A percentile compares a stretch with the other conserved stretches of the same genome.
These are phyloP conservation scores for Lacanobia oleracea DNA, from an alignment of 2,888 invertebrate species.

Conservation along the genomic window DNA sequence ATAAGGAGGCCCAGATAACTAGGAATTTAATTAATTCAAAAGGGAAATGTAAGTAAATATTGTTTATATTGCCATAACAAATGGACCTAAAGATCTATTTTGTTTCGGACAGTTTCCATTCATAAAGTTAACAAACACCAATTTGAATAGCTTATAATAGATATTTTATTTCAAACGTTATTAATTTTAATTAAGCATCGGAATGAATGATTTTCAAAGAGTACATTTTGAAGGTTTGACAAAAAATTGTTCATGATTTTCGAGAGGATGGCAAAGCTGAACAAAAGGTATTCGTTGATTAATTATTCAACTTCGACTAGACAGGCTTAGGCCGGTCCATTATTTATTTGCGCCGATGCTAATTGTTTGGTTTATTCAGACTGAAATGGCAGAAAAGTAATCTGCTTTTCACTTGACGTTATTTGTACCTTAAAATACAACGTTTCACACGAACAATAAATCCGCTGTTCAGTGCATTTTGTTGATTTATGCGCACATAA, in stretches of 20 bases:
- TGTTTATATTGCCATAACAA: slow-evolving; percentile 71
- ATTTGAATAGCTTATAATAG: slow-evolving; percentile 45
- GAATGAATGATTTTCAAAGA: slow-evolving; percentile 59
- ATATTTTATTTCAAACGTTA: slow-evolving; percentile 62
- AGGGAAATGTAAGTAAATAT: slow-evolving; percentile 73
- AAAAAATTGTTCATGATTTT: slow-evolving; percentile 61
- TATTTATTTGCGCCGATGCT: slow-evolving; percentile 56
- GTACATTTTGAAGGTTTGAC: slow-evolving; percentile 39
- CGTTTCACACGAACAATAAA: too few relatives aligned
- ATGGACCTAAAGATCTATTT: slow-evolving; percentile 61
- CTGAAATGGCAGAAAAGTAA: slow-evolving; percentile 24
- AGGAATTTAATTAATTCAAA: slow-evolving; percentile 84
- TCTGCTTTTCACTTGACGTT: slow-evolving; percentile 24
- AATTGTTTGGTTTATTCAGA: slow-evolving; percentile 56
- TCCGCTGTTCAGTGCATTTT: too few relatives aligned
- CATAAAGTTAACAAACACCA: slow-evolving; percentile 34
- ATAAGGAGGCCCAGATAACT: slow-evolving; percentile 68
- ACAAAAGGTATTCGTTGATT: slow-evolving; percentile 60
- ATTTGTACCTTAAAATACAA: neutral
- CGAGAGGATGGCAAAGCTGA: slow-evolving; percentile 45
- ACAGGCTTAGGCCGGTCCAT: slow-evolving; percentile 43
- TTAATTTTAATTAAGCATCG: slow-evolving; percentile 66
- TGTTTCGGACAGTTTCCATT: slow-evolving; percentile 62
- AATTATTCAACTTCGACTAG: slow-evolving; percentile 59
- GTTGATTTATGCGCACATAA: too few relatives aligned